phyloP scores from a whole-genome alignment of 2,113 vertebrate species.

The Phalacrocorax pelagicus region DNA sequence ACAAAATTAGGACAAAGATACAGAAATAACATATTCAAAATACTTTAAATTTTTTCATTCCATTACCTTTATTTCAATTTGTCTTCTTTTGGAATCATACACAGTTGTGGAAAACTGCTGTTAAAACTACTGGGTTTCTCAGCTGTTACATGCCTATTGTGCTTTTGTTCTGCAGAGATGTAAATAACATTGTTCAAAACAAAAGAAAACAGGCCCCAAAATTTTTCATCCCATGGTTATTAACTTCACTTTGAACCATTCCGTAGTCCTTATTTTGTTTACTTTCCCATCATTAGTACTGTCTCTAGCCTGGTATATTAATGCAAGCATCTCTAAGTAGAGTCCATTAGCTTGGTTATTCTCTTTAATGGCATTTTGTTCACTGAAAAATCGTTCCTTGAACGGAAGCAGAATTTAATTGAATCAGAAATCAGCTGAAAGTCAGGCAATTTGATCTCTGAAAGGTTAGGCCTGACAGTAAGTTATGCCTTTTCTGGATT shows the following conservation, averaged over 20 bases:
- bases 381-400: neutral
- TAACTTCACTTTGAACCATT: neutral
- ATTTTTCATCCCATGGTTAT: neutral
- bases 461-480: neutral
- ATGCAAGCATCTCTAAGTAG: neutral
- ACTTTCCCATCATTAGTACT: neutral
- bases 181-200: neutral
- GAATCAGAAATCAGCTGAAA: neutral
- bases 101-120: neutral
- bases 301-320: neutral
- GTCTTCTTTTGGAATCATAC: neutral
- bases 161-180: neutral
- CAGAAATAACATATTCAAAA: neutral
- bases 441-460: neutral
- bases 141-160: neutral
- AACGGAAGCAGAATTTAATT: neutral
- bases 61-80: neutral
- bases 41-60: neutral
- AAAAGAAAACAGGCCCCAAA: neutral
- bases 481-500: neutral
- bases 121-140: neutral
- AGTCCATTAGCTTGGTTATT: neutral
- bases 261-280: neutral
- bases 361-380: neutral
- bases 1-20: neutral